These are phyloP conservation scores for Noctua janthe DNA, from an alignment of 2,888 invertebrate species.

Conservation along the genomic window DNA sequence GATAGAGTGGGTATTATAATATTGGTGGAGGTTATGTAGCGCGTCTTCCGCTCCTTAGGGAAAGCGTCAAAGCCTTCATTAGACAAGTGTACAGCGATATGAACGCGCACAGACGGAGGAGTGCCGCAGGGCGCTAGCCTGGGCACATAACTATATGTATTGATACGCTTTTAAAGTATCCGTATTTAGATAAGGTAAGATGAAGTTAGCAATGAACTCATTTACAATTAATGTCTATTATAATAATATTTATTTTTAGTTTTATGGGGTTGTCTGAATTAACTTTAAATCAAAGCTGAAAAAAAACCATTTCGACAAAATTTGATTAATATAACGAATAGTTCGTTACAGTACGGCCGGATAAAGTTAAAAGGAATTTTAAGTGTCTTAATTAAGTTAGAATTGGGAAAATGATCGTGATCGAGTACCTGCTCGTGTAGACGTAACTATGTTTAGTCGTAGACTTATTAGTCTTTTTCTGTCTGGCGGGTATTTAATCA, in stretches of 20 bases:
- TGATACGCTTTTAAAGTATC: conserved; percentile 29
- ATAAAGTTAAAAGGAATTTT: conserved; percentile 21
- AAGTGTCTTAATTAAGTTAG: conserved; percentile 33
- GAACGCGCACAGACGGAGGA: conserved; percentile 67
- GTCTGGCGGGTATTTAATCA: conserved; percentile 54
- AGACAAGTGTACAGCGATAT: conserved; percentile 74
- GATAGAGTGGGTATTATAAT: conserved; percentile 55
- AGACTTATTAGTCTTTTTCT: conserved; percentile 40
- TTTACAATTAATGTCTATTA: neutral
- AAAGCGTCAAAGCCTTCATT: conserved; percentile 78
- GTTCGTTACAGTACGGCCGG: neutral
- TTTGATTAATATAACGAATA: conserved; percentile 32
- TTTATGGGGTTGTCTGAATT: neutral
- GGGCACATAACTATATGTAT: conserved; percentile 56
- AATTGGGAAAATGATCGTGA: conserved; percentile 34
- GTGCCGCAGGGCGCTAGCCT: conserved; percentile 67
- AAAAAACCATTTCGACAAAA: conserved; percentile 10
- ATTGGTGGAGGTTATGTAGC: conserved; percentile 48
- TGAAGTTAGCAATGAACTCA: neutral
- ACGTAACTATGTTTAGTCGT: neutral
- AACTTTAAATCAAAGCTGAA: conserved; percentile 6
- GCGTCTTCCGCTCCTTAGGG: conserved; percentile 68
- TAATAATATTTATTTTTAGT: neutral
- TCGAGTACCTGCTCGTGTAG: conserved; percentile 19
- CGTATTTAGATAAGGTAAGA: conserved; percentile 5